Conservation (phyloP, 2,888 invertebrate genomes). For the Cosmia trapezina region DNA sequence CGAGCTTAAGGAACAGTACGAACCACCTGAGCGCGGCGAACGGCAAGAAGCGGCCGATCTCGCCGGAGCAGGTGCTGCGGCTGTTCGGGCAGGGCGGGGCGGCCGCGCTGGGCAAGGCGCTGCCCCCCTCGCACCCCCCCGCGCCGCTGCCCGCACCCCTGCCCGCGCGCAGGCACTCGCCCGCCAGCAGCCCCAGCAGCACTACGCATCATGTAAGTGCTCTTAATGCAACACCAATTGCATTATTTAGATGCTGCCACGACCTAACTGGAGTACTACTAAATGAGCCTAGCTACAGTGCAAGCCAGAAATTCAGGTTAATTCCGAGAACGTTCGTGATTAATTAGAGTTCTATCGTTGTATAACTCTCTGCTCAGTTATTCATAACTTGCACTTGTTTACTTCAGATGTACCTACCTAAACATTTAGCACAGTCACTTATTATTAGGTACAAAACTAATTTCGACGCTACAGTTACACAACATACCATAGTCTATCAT, state of each 20-base stretch:
- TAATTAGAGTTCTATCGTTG: conserved; percentile 47
- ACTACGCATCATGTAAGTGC: conserved; percentile 93
- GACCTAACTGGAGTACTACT: conserved; percentile 27
- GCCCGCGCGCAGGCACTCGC: conserved; percentile 90
- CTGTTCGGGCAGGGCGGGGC: conserved; percentile 91
- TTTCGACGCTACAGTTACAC: neutral
- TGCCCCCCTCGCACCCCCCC: conserved; percentile 86
- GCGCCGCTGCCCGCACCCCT: conserved; percentile 88
- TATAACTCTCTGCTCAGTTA: conserved; percentile 30
- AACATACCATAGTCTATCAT: conserved; percentile 15
- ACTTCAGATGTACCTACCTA: conserved; percentile 17
- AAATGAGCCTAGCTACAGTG: conserved; percentile 32
- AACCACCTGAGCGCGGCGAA: conserved; percentile 90
- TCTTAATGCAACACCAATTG: conserved; percentile 42
- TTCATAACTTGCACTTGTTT: conserved; percentile 41
- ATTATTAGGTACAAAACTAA: neutral
- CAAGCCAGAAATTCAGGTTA: conserved; percentile 38
- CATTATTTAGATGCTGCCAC: conserved; percentile 39
- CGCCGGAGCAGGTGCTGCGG: conserved; percentile 95
- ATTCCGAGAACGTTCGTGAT: conserved; percentile 36
- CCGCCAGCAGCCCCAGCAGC: conserved; percentile 94
- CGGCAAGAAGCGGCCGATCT: conserved; percentile 94
- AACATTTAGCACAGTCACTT: conserved; percentile 24
- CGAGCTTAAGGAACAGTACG: conserved; percentile 85
- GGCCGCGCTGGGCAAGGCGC: conserved; percentile 86